A percentile compares a stretch with the other conserved stretches of the same genome.
phyloP scores from a whole-genome alignment of 2,797 vertebrate species.

The Sternotherus odoratus region DNA sequence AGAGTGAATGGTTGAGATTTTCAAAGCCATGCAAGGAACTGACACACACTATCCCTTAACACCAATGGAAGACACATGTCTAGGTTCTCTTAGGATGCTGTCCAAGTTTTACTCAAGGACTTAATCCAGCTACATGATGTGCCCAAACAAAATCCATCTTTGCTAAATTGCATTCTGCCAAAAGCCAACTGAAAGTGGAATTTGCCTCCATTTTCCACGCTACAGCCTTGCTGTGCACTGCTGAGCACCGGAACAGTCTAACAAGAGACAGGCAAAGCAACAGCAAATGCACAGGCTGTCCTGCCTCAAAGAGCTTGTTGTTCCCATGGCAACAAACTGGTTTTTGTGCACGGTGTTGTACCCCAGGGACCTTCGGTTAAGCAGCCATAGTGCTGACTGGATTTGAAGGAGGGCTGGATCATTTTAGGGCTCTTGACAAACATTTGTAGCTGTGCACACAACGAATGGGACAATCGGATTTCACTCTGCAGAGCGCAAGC shows the following conservation, averaged over 20 bases:
- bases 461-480: not conserved
- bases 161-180: rapidly evolving
- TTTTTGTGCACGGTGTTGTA: not conserved
- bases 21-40: not conserved
- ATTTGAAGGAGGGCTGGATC: not conserved
- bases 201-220: rapidly evolving
- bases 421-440: not conserved
- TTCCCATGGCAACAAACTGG: not conserved
- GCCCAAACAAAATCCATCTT: rapidly evolving
- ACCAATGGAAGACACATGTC: rapidly evolving
- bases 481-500: not conserved
- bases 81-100: rapidly evolving
- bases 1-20: constrained; percentile 5
- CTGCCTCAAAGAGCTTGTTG: not conserved
- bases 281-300: not conserved
- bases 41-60: not conserved
- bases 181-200: rapidly evolving
- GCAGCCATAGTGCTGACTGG: too few relatives aligned
- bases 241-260: not conserved
- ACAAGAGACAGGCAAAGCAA: not conserved
- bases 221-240: rapidly evolving
- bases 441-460: not conserved
- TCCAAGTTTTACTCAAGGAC: not conserved
- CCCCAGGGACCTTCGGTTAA: too few relatives aligned
- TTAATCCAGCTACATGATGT: rapidly evolving